Conservation (phyloP, 2,888 invertebrate species). For the Pocota personata region DNA sequence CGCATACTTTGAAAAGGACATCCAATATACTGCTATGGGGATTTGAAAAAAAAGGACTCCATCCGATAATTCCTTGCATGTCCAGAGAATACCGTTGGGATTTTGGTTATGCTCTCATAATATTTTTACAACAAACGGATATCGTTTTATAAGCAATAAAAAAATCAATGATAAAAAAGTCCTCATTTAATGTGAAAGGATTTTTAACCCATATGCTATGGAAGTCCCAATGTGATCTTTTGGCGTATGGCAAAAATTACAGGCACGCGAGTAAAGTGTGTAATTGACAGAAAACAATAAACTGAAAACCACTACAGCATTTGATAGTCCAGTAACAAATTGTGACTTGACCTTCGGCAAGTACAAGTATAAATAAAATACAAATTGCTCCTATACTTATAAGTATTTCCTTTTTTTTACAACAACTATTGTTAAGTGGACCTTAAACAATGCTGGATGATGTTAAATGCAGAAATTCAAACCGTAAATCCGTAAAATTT, state of each 20-base stretch:
- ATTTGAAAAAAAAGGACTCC: neutral
- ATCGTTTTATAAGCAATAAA: neutral
- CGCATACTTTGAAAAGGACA: neutral
- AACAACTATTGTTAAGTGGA: no score
- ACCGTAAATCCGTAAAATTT: no score
- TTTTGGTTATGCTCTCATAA: neutral
- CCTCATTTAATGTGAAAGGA: neutral
- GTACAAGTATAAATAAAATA: no score
- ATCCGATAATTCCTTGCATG: neutral
- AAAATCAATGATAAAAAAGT: neutral
- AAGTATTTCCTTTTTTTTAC: no score
- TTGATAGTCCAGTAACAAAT: no score
- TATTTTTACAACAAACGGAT: neutral
- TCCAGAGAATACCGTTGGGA: neutral
- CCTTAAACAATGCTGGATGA: no score
- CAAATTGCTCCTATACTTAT: no score
- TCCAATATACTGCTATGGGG: neutral
- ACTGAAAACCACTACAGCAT: no score
- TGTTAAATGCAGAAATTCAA: no score
- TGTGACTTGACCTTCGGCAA: no score
- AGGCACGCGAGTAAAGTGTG: neutral
- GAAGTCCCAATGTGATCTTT: neutral
- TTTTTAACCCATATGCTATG: neutral
- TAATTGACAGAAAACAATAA: neutral
- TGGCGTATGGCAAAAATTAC: neutral